Conservation (phyloP, 2,888 invertebrate species). For the Danaus chrysippus region DNA sequence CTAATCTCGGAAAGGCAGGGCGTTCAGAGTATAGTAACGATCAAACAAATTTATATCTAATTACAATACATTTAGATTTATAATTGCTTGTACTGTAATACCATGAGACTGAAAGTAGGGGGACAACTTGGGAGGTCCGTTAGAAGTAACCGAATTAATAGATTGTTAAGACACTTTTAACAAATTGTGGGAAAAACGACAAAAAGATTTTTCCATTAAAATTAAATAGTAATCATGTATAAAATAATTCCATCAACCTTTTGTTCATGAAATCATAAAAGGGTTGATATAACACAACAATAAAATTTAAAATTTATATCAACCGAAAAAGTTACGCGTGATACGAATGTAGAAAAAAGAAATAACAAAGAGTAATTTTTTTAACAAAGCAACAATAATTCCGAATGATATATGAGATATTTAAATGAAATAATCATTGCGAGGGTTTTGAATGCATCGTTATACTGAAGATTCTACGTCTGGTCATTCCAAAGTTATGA, state of each 20-base stretch:
- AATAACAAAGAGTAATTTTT: slow-evolving; percentile 6
- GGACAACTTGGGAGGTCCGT: slow-evolving; percentile 66
- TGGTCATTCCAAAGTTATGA: slow-evolving; percentile 30
- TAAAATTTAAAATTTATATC: neutral
- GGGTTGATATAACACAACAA: neutral
- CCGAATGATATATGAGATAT: slow-evolving; percentile 15
- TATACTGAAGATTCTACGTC: slow-evolving; percentile 39
- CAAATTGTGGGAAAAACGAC: slow-evolving; percentile 30
- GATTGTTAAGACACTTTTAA: slow-evolving; percentile 32
- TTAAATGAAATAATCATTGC: slow-evolving; percentile 54
- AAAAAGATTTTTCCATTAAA: slow-evolving; percentile 35
- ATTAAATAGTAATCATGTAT: slow-evolving; percentile 4
- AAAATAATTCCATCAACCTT: too few species aligned
- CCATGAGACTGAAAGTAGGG: slow-evolving; percentile 44
- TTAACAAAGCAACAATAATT: slow-evolving; percentile 17
- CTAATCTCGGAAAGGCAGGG: slow-evolving; percentile 23
- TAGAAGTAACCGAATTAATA: slow-evolving; percentile 56
- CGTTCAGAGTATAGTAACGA: slow-evolving; percentile 11
- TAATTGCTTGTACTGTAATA: slow-evolving; percentile 24
- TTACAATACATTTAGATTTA: slow-evolving; percentile 17
- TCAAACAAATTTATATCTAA: slow-evolving; percentile 44
- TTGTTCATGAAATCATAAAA: too few species aligned
- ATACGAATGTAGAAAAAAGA: neutral
- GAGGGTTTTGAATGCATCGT: slow-evolving; percentile 61
- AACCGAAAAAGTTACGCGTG: neutral